These are phyloP conservation scores for Eilema sororculum DNA, from an alignment of 2,888 invertebrate species.

Conservation along the genomic window DNA sequence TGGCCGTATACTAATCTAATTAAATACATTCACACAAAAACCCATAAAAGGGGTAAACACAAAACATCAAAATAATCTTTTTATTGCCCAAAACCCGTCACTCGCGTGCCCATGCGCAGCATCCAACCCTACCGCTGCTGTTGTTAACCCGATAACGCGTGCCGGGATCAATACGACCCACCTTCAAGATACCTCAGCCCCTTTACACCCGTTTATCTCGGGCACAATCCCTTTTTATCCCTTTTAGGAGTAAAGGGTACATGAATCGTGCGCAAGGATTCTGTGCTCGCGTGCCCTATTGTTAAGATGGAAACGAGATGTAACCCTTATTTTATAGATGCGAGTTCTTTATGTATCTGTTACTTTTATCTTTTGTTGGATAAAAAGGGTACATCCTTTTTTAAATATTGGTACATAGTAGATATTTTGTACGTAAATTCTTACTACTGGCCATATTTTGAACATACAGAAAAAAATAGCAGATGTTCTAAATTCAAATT, in stretches of 20 bases:
- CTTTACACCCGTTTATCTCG: slow-evolving; percentile 73
- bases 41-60: slow-evolving; percentile 33
- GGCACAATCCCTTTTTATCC: slow-evolving; percentile 76
- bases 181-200: slow-evolving; percentile 67
- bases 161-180: slow-evolving; percentile 79
- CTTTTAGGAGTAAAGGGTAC: slow-evolving; percentile 77
- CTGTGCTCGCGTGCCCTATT: slow-evolving; percentile 81
- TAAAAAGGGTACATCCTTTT: slow-evolving; percentile 11
- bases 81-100: slow-evolving; percentile 52
- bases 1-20: slow-evolving; percentile 6
- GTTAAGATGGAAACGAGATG: slow-evolving; percentile 72
- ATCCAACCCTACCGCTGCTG: slow-evolving; percentile 63
- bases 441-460: neutral
- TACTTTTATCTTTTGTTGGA: slow-evolving; percentile 46
- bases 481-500: slow-evolving; percentile 9
- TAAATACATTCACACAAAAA: slow-evolving; percentile 10
- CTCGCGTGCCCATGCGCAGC: slow-evolving; percentile 76
- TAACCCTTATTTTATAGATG: slow-evolving; percentile 66
- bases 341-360: slow-evolving; percentile 56
- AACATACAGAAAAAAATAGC: neutral
- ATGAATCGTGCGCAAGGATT: slow-evolving; percentile 83
- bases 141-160: slow-evolving; percentile 80
- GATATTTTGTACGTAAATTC: neutral
- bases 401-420: neutral
- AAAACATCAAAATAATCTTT: slow-evolving; percentile 47